These are phyloP conservation scores for Suncus etruscus DNA, from an alignment of 2,113 vertebrate species.

Conservation along the genomic window DNA sequence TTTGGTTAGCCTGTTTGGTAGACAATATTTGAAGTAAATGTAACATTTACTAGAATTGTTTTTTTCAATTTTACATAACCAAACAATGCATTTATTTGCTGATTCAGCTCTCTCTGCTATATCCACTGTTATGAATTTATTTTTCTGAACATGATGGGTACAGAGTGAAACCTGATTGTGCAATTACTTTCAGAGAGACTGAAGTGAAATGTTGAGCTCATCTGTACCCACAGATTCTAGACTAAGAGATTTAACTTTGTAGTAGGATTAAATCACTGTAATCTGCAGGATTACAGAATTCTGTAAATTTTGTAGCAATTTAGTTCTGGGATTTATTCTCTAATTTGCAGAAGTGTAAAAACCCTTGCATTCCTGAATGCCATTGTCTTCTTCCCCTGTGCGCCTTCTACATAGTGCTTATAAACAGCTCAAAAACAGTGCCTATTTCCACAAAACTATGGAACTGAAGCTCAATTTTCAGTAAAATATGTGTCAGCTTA, in stretches of 20 bases:
- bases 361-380: neutral
- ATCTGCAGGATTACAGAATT: no score
- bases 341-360: neutral
- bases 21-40: neutral
- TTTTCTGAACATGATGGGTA: conserved; percentile 23
- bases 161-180: neutral
- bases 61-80: neutral
- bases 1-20: neutral
- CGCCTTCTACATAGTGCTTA: neutral
- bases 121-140: neutral
- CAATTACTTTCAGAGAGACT: neutral
- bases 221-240: neutral
- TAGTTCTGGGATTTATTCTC: neutral
- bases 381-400: neutral
- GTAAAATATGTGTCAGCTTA: conserved; percentile 1
- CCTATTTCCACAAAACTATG: neutral
- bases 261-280: no score
- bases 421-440: neutral
- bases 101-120: neutral
- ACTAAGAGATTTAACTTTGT: no score
- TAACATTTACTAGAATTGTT: neutral
- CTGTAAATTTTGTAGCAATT: no score
- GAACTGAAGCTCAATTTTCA: conserved; percentile 40
- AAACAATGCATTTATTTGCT: conserved; percentile 25
- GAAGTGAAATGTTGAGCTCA: neutral